These are phyloP conservation scores for Hypotaenidia philippensis DNA, from an alignment of 2,797 vertebrate species.

Conservation along the genomic window DNA sequence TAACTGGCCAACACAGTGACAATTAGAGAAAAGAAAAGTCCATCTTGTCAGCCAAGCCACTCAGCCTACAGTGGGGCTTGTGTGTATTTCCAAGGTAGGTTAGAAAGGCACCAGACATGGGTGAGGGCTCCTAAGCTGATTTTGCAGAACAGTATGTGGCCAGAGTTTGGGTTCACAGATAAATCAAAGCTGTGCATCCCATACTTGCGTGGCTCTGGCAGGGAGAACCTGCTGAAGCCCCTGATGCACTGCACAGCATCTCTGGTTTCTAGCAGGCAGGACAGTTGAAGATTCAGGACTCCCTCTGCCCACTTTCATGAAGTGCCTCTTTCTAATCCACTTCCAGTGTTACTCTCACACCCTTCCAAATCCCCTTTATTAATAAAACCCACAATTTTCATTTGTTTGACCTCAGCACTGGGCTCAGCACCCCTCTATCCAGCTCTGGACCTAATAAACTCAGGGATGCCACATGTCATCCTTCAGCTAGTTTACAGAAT, in stretches of 20 bases:
- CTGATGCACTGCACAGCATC: neutral
- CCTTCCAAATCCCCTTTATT: neutral
- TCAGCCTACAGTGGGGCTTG: neutral
- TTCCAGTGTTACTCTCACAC: neutral
- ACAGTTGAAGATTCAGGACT: neutral
- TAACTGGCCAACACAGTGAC: neutral
- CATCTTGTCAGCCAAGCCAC: neutral
- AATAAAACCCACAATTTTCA: fast-evolving
- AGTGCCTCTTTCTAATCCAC: neutral
- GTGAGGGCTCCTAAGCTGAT: neutral
- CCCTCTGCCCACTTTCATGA: neutral
- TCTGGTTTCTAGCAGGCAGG: neutral
- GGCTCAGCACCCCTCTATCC: neutral
- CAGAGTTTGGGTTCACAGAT: neutral
- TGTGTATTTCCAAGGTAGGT: neutral
- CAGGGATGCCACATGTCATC: neutral
- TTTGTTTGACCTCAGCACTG: neutral
- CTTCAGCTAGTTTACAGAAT: neutral
- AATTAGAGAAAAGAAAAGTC: neutral
- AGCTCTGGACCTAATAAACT: neutral
- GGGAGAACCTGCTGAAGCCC: neutral
- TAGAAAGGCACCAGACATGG: neutral
- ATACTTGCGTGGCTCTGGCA: neutral
- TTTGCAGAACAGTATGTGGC: neutral
- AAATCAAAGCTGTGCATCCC: neutral